Evolutionary conservation across 1,140 invertebrate genomes (phyloP).

Genomic region (Drosophila nasuta): DNA sequence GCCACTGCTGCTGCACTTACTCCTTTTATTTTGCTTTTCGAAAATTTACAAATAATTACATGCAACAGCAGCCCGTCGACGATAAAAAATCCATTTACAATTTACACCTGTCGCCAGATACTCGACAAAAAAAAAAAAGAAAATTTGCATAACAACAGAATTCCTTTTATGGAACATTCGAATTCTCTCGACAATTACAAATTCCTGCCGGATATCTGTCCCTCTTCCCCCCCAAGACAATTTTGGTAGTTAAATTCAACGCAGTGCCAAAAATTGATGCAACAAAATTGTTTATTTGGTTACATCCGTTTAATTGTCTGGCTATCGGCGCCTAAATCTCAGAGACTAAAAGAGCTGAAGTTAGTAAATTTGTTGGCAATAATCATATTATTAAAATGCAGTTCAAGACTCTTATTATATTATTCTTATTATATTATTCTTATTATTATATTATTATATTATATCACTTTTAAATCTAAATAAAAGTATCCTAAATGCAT

Average conservation of each 20-base stretch:
- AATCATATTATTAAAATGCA: no score
- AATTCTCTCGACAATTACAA: constrained; percentile 4
- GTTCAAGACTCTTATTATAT: no score
- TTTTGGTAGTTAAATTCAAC: not conserved
- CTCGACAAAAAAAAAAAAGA: not conserved
- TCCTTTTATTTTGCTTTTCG: constrained; percentile 41
- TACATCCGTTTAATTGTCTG: no score
- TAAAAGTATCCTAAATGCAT: no score
- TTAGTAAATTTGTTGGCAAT: no score
- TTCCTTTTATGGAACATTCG: constrained; percentile 6
- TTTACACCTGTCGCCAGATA: constrained; percentile 47
- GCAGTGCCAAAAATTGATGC: not conserved
- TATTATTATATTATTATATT: no score
- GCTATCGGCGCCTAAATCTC: no score
- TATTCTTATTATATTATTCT: no score
- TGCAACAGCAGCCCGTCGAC: constrained; percentile 16
- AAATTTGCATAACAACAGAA: constrained; percentile 49
- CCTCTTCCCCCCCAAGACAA: not conserved
- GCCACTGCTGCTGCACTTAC: constrained; percentile 29
- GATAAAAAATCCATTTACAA: constrained; percentile 41
- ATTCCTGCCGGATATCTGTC: constrained; percentile 26
- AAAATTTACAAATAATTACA: constrained; percentile 51
- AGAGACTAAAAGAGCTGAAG: no score
- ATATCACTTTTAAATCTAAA: no score
- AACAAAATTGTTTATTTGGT: not conserved